Evolutionary conservation across 2,113 vertebrate genomes (phyloP).

Genomic region (Helogale parvula): DNA sequence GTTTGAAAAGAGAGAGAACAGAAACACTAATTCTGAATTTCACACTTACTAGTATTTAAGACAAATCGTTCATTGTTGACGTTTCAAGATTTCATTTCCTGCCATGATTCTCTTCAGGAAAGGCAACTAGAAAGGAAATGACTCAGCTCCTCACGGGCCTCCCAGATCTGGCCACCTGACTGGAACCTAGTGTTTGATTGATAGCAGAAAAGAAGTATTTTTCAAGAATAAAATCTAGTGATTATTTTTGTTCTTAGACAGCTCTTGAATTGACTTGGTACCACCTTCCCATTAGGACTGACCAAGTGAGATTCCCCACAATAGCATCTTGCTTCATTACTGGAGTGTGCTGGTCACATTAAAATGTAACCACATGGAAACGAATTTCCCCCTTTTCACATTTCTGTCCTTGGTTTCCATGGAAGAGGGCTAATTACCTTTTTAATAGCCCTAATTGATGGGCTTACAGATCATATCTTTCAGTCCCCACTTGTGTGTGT

Average conservation of each 20-base stretch:
- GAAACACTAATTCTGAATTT: slow-evolving; percentile 33
- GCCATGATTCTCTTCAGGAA: not conserved
- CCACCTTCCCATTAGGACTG: not conserved
- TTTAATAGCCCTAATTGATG: slow-evolving; percentile 85
- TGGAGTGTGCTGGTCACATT: slow-evolving; percentile 73
- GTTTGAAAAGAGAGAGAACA: slow-evolving; percentile 29
- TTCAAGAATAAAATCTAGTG: not conserved
- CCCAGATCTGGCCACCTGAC: not conserved
- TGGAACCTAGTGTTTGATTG: not conserved
- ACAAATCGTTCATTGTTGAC: not conserved
- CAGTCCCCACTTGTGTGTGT: slow-evolving; percentile 63
- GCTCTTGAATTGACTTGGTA: not conserved
- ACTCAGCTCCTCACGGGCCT: not conserved
- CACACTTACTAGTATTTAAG: slow-evolving; percentile 1
- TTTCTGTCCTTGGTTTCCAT: slow-evolving; percentile 83
- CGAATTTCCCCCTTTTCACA: slow-evolving; percentile 72
- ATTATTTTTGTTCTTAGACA: not conserved
- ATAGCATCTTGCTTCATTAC: not conserved
- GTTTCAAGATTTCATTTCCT: slow-evolving; percentile 44
- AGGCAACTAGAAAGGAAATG: slow-evolving; percentile 14
- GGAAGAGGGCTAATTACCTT: slow-evolving; percentile 87
- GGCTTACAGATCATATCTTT: slow-evolving; percentile 77
- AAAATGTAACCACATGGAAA: slow-evolving; percentile 79
- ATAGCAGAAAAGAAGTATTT: not conserved
- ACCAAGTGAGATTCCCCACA: slow-evolving; percentile 6